These are phyloP conservation scores for Strigops habroptila DNA, from an alignment of 2,113 vertebrate genomes.

Conservation along the genomic window DNA sequence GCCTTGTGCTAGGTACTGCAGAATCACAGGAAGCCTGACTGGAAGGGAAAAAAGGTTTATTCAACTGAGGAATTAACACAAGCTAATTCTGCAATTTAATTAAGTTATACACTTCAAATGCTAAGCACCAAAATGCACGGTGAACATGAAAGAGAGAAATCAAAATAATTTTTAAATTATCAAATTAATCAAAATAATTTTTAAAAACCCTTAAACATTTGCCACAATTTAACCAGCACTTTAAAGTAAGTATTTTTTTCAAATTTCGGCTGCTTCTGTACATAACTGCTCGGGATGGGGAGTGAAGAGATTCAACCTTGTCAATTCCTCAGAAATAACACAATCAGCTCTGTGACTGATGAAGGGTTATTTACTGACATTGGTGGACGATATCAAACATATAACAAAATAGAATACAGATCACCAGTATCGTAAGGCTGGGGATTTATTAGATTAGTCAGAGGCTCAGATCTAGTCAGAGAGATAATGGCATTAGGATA, in stretches of 20 bases:
- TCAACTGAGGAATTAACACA: background rate
- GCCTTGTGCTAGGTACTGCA: background rate
- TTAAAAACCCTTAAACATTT: background rate
- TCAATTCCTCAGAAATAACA: background rate
- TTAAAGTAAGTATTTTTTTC: background rate
- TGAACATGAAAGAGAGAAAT: background rate
- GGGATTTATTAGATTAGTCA: conserved; percentile 39
- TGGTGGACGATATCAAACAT: background rate
- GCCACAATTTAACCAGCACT: background rate
- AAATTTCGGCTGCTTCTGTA: background rate
- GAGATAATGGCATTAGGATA: background rate
- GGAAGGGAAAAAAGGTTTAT: background rate
- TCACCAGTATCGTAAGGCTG: background rate
- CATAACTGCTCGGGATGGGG: background rate
- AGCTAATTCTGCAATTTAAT: background rate
- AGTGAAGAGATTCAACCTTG: background rate
- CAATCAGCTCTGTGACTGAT: background rate
- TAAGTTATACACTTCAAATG: background rate
- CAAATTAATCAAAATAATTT: background rate
- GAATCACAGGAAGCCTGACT: background rate
- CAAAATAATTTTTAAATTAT: background rate
- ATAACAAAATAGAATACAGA: background rate
- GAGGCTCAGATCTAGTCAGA: background rate
- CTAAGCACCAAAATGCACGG: background rate
- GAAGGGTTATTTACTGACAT: background rate